These are phyloP conservation scores for Cyanocitta stelleri DNA, from an alignment of 2,113 vertebrate genomes.

Conservation along the genomic window DNA sequence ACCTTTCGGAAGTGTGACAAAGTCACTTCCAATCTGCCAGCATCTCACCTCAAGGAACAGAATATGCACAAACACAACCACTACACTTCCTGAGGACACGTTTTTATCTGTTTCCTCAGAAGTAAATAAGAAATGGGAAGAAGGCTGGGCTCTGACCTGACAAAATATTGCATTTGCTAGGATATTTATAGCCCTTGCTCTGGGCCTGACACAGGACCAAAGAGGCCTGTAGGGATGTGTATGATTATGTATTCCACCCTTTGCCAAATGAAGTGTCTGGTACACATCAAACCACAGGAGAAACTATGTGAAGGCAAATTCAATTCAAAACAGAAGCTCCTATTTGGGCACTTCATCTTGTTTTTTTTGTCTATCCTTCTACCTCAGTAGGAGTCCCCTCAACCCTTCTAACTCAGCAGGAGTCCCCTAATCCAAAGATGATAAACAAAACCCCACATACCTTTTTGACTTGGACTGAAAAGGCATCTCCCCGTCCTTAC, in stretches of 20 bases:
- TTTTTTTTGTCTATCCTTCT: neutral
- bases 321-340: neutral
- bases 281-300: neutral
- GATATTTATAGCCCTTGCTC: neutral
- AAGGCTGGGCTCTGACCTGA: neutral
- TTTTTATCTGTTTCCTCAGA: neutral
- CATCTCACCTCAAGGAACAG: slow-evolving; percentile 1
- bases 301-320: neutral
- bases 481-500: neutral
- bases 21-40: slow-evolving; percentile 1
- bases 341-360: neutral
- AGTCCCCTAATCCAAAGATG: neutral
- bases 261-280: neutral
- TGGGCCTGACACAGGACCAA: neutral
- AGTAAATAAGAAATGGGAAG: neutral
- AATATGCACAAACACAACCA: neutral
- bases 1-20: neutral
- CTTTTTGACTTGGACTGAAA: neutral
- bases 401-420: neutral
- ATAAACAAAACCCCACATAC: neutral
- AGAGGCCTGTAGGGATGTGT: neutral
- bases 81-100: neutral
- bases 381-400: neutral
- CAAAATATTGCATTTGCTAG: neutral
- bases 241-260: neutral